Evolutionary conservation across 2,797 vertebrate species (phyloP).

Genomic region (Neosalanx taihuensis): DNA sequence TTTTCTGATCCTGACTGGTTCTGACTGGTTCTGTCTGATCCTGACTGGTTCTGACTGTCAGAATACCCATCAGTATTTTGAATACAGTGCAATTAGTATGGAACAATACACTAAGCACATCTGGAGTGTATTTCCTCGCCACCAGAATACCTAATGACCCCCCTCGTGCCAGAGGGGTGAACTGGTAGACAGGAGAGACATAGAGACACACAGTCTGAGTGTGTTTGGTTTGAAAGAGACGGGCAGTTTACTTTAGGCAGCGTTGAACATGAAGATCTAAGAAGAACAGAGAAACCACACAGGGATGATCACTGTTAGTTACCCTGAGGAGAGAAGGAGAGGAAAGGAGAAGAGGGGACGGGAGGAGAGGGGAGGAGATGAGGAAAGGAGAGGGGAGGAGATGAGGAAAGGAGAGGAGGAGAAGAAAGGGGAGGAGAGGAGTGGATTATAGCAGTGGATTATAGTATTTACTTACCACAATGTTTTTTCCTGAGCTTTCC

Average conservation of each 20-base stretch:
- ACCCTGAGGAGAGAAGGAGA: no score
- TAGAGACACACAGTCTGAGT: constrained; percentile 18
- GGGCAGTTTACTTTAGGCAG: constrained; percentile 59
- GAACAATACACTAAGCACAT: constrained; percentile 68
- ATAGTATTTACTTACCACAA: no score
- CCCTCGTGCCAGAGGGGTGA: constrained; percentile 27
- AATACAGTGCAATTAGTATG: constrained; percentile 64
- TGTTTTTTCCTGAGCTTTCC: no score
- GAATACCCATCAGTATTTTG: constrained; percentile 5
- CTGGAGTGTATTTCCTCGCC: constrained; percentile 69
- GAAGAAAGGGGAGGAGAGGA: neutral
- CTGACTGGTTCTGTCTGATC: no score
- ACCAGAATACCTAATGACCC: constrained; percentile 48
- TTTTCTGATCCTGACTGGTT: no score
- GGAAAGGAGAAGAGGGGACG: no score
- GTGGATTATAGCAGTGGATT: no score
- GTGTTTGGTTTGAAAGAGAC: constrained; percentile 68
- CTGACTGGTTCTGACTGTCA: neutral
- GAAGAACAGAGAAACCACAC: constrained; percentile 28
- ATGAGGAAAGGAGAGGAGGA: neutral
- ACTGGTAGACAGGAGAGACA: constrained; percentile 31
- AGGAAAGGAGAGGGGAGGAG: neutral
- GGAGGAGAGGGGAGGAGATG: neutral
- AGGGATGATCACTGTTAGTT: neutral
- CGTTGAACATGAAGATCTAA: constrained; percentile 60